Evolutionary conservation across 2,113 vertebrate species (phyloP), one percentile per base, ranked within the genome.

Genomic region (Suncus etruscus): DNA sequence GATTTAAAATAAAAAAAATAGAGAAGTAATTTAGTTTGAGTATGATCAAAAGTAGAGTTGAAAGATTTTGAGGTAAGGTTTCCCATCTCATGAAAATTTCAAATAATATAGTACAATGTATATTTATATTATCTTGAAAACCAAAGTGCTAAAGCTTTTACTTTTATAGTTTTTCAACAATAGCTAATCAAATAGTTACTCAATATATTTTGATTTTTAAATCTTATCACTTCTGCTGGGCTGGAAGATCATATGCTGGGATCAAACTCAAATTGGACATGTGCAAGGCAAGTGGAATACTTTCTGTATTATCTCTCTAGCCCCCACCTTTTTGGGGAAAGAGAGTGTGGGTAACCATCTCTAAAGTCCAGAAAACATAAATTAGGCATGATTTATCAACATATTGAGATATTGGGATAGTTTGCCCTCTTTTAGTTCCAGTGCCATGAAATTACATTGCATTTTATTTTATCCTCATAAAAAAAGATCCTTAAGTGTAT

Each of bases 341-440:
- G 24, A 8, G 7, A 1, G 0, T 14, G 45, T 61, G 15, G 24
- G 22, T 50, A 7, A 20, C 18, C 32, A 86, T 69, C 51, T 66
- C 24, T 65, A 65, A 16, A 20, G 45, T 78, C 83, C 90, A 58
- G 27, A 93, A 88, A 94, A 79, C 50, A 87, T 74, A 69, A 86
- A 39, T 66, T 65, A 82, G 1, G 31, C 6, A 3, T 82, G 8
- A 90, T 48, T 83, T 81, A 39, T 54, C 48, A 48, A 9, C 31
- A n/a, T 58, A 51, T 79, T 61, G 58, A 20, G 22, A 61, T 61
- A 61, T 79, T 61, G 58, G 58, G 22, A 61, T 61, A 61, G 79
- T 68, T 31, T 83, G 20, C 27, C 80, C 7, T 86, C 20, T 78
- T 51, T 91, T n/a, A 78, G 18, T 6, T 82, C 75, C 58, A 50